A percentile compares a stretch with the other conserved stretches of the same genome.
Evolutionary conservation across 2,888 invertebrate genomes (phyloP).

Genomic region (Tipula lateralis): DNA sequence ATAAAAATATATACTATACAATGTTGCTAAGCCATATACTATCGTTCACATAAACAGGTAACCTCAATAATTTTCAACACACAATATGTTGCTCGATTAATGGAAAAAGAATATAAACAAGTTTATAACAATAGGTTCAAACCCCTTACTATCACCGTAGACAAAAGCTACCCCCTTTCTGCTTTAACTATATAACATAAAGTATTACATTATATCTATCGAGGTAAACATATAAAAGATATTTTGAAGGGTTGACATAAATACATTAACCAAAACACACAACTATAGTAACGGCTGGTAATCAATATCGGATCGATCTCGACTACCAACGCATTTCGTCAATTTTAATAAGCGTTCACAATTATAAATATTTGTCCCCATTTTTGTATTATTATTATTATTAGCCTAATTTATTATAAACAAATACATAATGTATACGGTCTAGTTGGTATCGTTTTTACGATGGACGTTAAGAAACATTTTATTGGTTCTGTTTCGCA

Average conservation of each 20-base stretch:
- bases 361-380: not conserved
- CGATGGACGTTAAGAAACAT: not conserved
- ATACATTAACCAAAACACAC: not conserved
- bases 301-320: not conserved
- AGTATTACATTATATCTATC: no score
- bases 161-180: not conserved
- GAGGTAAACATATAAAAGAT: not conserved
- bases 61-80: no score
- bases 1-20: no score
- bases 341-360: not conserved
- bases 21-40: no score
- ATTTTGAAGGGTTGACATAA: slow-evolving; percentile 6
- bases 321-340: not conserved
- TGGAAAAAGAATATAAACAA: not conserved
- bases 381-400: not conserved
- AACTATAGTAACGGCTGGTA: not conserved
- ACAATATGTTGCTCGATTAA: not conserved
- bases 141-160: not conserved
- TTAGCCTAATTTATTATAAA: not conserved
- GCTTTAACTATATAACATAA: no score
- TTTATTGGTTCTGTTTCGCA: not conserved
- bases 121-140: not conserved
- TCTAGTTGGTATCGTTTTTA: not conserved
- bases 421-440: not conserved
- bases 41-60: no score